Evolutionary conservation across 2,797 vertebrate species (phyloP).

Genomic region (Graptemys geographica): DNA sequence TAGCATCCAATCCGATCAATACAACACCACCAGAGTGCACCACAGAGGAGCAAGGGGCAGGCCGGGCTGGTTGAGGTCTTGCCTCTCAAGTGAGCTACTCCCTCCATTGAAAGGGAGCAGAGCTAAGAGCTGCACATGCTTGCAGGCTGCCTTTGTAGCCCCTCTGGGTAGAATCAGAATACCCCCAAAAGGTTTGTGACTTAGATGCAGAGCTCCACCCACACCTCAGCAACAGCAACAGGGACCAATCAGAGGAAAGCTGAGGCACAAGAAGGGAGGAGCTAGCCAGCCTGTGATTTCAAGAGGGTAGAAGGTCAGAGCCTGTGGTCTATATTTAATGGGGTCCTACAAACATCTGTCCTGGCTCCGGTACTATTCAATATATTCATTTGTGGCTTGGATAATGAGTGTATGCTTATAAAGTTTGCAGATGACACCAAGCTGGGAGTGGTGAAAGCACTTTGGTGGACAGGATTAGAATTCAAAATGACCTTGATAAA

Average conservation of each 20-base stretch:
- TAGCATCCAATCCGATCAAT: background rate
- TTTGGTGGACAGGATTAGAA: background rate
- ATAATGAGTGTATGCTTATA: background rate
- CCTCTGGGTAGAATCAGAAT: background rate
- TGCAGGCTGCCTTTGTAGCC: background rate
- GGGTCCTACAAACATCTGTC: background rate
- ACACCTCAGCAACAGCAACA: background rate
- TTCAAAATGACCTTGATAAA: background rate
- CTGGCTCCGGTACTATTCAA: background rate
- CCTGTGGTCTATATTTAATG: background rate
- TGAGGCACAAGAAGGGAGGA: background rate
- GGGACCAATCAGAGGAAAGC: background rate
- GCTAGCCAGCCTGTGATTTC: background rate
- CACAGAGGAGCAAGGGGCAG: background rate
- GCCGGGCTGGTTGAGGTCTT: background rate
- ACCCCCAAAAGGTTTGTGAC: background rate
- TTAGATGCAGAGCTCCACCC: background rate
- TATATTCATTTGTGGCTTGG: background rate
- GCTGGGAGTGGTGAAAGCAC: background rate
- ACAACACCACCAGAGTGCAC: background rate
- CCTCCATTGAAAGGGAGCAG: too few species aligned
- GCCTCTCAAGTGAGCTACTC: too few species aligned
- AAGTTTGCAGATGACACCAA: background rate
- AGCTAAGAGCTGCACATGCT: too few species aligned
- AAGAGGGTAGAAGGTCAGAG: background rate